Evolutionary conservation across 1,140 invertebrate genomes (phyloP).

Genomic region (Chionoecetes opilio): DNA sequence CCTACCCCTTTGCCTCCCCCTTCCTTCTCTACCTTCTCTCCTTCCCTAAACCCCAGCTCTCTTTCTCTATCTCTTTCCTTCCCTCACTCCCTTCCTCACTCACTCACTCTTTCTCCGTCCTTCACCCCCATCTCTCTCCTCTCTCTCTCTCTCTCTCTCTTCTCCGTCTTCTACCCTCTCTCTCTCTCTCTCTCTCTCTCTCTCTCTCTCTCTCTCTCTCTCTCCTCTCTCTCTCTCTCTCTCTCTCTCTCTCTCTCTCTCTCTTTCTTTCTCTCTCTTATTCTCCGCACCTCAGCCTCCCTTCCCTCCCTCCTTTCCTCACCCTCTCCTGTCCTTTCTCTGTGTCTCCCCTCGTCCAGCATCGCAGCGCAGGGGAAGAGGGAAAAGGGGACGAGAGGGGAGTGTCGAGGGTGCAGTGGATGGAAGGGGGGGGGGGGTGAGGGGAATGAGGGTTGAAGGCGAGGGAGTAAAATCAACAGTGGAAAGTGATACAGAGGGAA

Average conservation of each 20-base stretch:
- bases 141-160: neutral
- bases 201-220: neutral
- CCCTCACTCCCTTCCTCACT: neutral
- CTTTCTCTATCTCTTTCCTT: neutral
- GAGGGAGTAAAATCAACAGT: neutral
- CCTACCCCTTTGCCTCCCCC: neutral
- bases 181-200: neutral
- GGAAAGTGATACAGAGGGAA: neutral
- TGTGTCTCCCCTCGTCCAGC: neutral
- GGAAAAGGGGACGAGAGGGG: neutral
- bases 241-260: slow-evolving; percentile 13
- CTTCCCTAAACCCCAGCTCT: neutral
- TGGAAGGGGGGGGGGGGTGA: neutral
- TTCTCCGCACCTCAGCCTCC: neutral
- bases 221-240: slow-evolving; percentile 22
- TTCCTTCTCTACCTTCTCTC: neutral
- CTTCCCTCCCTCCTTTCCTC: slow-evolving; percentile 24
- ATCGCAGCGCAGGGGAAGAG: slow-evolving; percentile 19
- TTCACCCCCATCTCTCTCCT: neutral
- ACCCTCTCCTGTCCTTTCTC: slow-evolving; percentile 24
- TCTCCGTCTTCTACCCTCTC: neutral
- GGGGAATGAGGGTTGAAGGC: neutral
- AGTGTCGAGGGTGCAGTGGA: neutral
- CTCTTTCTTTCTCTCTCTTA: neutral
- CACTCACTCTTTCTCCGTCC: neutral